Evolutionary conservation across 1,140 invertebrate species (phyloP), one percentile per base, ranked within the genome.

Genomic region (Panagrolaimus sp.): DNA sequence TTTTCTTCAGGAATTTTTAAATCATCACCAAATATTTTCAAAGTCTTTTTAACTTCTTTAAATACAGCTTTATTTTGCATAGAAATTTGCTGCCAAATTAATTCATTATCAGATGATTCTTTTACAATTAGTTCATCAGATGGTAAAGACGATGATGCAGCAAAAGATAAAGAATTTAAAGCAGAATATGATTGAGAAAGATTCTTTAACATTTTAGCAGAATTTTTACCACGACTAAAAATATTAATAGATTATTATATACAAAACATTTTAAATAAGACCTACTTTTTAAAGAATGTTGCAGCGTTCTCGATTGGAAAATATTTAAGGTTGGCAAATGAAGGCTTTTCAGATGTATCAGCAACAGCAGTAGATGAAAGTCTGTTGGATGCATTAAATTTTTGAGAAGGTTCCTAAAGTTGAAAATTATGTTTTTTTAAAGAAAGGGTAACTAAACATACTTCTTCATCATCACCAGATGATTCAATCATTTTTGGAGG

Each of bases 11-110:
- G 51, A 13, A 57, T 11, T 11, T n/a, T 16, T 11, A 57, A 11
- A 11, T 57, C 51, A n/a, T 57, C 20, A 27, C 27, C 51, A 16
- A 57, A 27, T 11, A 57, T 11, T 9, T 27, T 20, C 1, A 20
- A 20, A 57, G 27, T 27, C 5, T 16, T 20, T 25, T 57, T 57
- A 5, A 27, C 51, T 25, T 20, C 20, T 16, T 57, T 57, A 27
- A 57, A 57, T 8, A 57, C 20, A 2, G 51, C 51, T 16, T 27
- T 57, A 27, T 57, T 57, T 16, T 57, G 51, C 13, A 25, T 11
- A 57, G 51, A 20, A 57, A 57, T 57, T 27, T 57, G 51, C 20
- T 57, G 51, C 51, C 51, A 57, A 13, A 27, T 20, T 11, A 57
- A n/a, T 57, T 57, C 51, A 20, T 25, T 20, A 16, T 57, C 51